Base-by-base conservation (phyloP, 2,797 vertebrate genomes). In the Pristis pectinata region DNA sequence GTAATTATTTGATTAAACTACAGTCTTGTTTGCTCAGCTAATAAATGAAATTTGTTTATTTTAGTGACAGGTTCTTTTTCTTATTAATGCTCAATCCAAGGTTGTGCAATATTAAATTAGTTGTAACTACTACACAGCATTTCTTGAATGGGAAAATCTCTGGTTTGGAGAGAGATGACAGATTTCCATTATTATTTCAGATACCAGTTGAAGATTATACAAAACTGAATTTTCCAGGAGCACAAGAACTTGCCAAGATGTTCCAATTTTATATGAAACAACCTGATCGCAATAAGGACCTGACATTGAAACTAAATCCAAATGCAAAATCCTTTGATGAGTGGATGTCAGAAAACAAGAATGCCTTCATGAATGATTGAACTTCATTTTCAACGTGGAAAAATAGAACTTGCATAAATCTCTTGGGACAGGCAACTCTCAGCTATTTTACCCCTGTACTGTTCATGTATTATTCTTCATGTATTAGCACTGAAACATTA, bases 311-410 rank as follows among this genome's bases (percentile, higher is more conserved):
- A 94, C 95, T 95, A 59, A 95, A 95, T 72, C 95, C 94, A 8
- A 34, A 95, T 89, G 87, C 95, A 83, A 95, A 37, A 83, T 96
- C 82, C 80, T 96, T 96, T 95, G 95, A 92, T 82, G 95, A 95
- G 80, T 96, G 96, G 83, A 41, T 96, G 37, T 94, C 59, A 0
- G 89, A 95, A 74, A 95, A 95, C 95, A 93, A 92, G 70, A 95
- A 17, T 49, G 94, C 70, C 93, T 95, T 95, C 0, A 79, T 70
- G 27, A 93, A 49, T 74, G 67, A 53, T 44, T 74, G 67, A 74
- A 74, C 5, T 30, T 27, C 61, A 93, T 34, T 56, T 67, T 93
- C 2, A 44, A 70, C 13, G 22, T 93, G 44, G 37, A 30, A 61
- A 93, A 89, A 93, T 93, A 41, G 37, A 92, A 70, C 59, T 17